Base-by-base conservation (phyloP, 2,113 vertebrate genomes). In the Rynchops niger region DNA sequence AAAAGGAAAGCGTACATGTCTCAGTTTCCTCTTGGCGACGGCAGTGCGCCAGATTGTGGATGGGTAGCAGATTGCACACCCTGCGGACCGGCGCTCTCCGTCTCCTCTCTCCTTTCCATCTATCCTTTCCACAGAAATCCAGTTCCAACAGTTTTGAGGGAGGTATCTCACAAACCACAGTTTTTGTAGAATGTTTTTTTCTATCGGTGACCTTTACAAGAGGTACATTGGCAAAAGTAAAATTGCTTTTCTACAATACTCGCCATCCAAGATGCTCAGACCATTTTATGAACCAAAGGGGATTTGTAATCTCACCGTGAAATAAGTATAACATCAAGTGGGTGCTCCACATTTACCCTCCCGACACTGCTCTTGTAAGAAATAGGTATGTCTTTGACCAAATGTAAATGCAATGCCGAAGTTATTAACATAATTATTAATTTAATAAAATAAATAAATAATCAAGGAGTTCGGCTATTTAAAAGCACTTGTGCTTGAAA, bases 391-490 rank as follows among this genome's bases (percentile, higher is more conserved):
- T n/a, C 52, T 72, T 59, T 71, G 61, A 89, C 84, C 86, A 95
- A 74, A 79, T 8, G 2, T 66, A 93, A 89, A 77, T 74, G 63
- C 65, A 82, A 61, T 74, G 61, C 59, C 15, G 10, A 93, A 88
- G 59, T 58, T 73, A 81, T 80, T 62, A 74, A 58, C 21, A 12
- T 76, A 88, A 93, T 86, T 74, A 95, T 66, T 94, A 53, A 92
- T 83, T 86, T 89, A 93, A 82, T 87, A 73, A 93, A 93, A 86
- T 70, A 90, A 84, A 88, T 53, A 77, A 88, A 93, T 91, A 84
- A 96, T 88, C 59, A 59, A 74, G 67, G 32, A 86, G 14, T 74
- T 81, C 11, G 63, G 47, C 72, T 70, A 83, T 47, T 94, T 92
- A 59, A 92, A 90, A 95, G 50, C 50, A 74, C 73, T 95, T 94